Base-by-base conservation (phyloP, 2,113 vertebrate genomes). In the Neodontobutis hainanensis region DNA sequence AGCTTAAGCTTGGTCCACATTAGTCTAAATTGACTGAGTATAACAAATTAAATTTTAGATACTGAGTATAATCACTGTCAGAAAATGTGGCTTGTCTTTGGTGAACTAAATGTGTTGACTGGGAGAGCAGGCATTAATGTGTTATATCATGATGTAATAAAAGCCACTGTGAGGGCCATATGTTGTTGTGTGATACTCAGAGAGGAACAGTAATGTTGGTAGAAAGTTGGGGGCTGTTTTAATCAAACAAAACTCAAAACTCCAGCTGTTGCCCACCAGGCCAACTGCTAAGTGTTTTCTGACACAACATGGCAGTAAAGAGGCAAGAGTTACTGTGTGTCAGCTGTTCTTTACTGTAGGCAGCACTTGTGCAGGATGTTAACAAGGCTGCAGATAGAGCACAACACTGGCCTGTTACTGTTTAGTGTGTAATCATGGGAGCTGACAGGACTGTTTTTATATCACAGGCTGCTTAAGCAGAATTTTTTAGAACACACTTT, bases 221-320 rank as follows among this genome's bases (percentile, higher is more conserved):
- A 12, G 49, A 52, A 47, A 4, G 62, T 8, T 12, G 73, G 59
- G 56, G 52, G 68, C 49, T 40, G 61, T 64, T 68, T 84, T 68
- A 75, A 79, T 89, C 77, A 86, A 88, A 84, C 65, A 56, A 48
- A 48, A 46, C 63, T 55, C 52, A 32, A 55, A n/a, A 55, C 70
- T 78, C 78, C 82, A 85, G 83, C 71, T 83, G 75, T 66, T 77
- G 50, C 57, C 75, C 80, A 77, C 79, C 72, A 64, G 68, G 63
- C 75, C 71, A 76, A 65, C 48, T 64, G 60, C 43, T 40, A 47
- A 61, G 61, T 34, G 55, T 69, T 55, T 65, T 70, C 60, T 8
- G 15, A 63, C 59, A 34, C 45, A 32, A 64, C 47, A 49, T 7
- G 4, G 43, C 35, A n/a, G n/a, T 44, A 68, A 45, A 51, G 47